These are phyloP conservation scores for Forficula auricularia DNA, from an alignment of 1,140 invertebrate genomes.

Conservation along the genomic window DNA sequence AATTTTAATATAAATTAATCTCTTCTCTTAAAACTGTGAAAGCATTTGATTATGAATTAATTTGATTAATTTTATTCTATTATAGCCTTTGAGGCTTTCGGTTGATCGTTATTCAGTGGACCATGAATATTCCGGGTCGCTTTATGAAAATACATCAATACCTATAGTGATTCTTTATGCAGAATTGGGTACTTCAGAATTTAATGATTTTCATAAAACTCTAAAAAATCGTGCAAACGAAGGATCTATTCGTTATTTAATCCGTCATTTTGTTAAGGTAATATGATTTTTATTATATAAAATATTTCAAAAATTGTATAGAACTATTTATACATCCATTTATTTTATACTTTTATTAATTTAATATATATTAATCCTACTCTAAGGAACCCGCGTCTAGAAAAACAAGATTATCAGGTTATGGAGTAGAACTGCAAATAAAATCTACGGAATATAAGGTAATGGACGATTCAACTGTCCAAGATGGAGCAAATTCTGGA, in stretches of 20 bases:
- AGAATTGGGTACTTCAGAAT: conserved; percentile 59
- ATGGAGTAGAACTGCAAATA: conserved; percentile 94
- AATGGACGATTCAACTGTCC: conserved; percentile 76
- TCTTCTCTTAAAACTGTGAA: no score
- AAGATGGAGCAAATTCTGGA: conserved; percentile 36
- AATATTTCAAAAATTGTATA: no score
- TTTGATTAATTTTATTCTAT: no score
- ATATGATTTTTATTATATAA: conserved; percentile 10
- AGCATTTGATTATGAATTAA: no score
- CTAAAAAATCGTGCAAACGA: conserved; percentile 45
- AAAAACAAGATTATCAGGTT: conserved; percentile 78
- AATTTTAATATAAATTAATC: no score
- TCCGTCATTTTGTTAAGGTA: conserved; percentile 71
- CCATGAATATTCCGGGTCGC: conserved; percentile 60
- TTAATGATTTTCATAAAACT: conserved; percentile 52
- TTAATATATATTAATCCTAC: no score
- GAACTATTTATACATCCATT: no score
- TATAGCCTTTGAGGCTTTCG: no score
- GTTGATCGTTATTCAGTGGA: conserved; percentile 59
- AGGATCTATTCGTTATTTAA: conserved; percentile 64
- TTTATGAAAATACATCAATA: conserved; percentile 35
- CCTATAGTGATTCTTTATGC: conserved; percentile 70
- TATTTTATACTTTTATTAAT: no score
- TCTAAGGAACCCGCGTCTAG: no score
- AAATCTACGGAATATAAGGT: conserved; percentile 99